phyloP scores from a whole-genome alignment of 2,888 invertebrate species.

The Acanthosepion esculentum region DNA sequence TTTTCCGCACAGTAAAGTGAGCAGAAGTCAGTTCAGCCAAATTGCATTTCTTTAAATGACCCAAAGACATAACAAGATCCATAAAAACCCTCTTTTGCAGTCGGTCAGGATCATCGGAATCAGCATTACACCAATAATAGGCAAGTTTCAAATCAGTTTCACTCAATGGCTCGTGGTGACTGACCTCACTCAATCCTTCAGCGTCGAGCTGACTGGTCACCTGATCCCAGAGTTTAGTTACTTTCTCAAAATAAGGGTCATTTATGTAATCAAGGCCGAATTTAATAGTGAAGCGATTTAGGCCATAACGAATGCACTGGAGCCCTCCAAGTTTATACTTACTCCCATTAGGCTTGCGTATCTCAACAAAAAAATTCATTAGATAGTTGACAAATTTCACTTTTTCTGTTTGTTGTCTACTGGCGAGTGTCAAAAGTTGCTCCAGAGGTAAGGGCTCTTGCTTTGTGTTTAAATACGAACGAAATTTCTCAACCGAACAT shows the following conservation, averaged over 20 bases:
- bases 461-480: neutral
- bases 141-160: neutral
- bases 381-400: neutral
- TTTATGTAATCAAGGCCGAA: slow-evolving; percentile 46
- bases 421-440: neutral
- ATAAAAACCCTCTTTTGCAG: neutral
- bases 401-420: neutral
- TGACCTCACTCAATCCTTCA: slow-evolving; percentile 42
- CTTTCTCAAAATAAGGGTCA: neutral
- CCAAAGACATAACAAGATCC: neutral
- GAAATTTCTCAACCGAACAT: neutral
- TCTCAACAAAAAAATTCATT: slow-evolving; percentile 48
- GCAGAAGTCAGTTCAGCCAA: neutral
- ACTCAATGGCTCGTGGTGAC: slow-evolving; percentile 47
- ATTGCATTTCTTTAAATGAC: neutral
- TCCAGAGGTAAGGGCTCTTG: neutral
- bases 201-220: neutral
- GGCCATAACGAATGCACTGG: slow-evolving; percentile 49
- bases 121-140: neutral
- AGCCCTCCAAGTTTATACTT: slow-evolving; percentile 49
- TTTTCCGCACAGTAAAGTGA: neutral
- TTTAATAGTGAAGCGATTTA: slow-evolving; percentile 49
- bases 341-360: slow-evolving; percentile 40
- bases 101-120: neutral
- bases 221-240: slow-evolving; percentile 44